phyloP scores from a whole-genome alignment of 1,140 invertebrate genomes.

The Drosophila nannoptera region DNA sequence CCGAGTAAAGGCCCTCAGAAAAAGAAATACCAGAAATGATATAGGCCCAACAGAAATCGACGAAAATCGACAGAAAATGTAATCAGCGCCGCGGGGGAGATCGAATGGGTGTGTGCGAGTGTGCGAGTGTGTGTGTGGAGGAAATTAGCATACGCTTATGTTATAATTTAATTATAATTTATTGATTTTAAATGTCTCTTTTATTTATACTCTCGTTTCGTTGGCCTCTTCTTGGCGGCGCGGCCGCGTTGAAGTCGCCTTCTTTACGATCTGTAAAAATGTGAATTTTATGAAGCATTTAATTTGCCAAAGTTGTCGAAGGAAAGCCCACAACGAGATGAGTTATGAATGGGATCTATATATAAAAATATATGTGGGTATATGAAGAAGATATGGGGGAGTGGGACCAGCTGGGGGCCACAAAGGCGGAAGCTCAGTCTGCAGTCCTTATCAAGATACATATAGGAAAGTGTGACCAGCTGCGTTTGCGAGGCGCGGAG shows the following conservation, averaged over 20 bases:
- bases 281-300: constrained; percentile 67
- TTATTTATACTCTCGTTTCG: constrained; percentile 48
- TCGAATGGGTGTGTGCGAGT: not conserved
- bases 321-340: constrained; percentile 17
- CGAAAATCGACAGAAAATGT: constrained; percentile 48
- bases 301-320: constrained; percentile 54
- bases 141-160: constrained; percentile 73
- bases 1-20: constrained; percentile 13
- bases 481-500: too few species aligned
- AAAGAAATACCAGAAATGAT: constrained; percentile 29
- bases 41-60: constrained; percentile 45
- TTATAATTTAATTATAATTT: constrained; percentile 78
- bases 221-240: constrained; percentile 35
- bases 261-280: constrained; percentile 77
- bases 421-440: too few species aligned
- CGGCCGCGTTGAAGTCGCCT: constrained; percentile 72
- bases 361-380: too few species aligned
- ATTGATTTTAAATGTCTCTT: constrained; percentile 68
- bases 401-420: too few species aligned
- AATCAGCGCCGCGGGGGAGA: constrained; percentile 57
- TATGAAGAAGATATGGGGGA: too few species aligned
- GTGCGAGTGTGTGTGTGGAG: constrained; percentile 6
- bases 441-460: too few species aligned
- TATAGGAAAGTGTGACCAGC: too few species aligned
- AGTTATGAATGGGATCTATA: constrained; percentile 29